Percentiles rank a stretch among this genome's conserved stretches.
Evolutionary conservation across 2,797 vertebrate genomes (phyloP).

Genomic region (Tympanoctomys barrerae): DNA sequence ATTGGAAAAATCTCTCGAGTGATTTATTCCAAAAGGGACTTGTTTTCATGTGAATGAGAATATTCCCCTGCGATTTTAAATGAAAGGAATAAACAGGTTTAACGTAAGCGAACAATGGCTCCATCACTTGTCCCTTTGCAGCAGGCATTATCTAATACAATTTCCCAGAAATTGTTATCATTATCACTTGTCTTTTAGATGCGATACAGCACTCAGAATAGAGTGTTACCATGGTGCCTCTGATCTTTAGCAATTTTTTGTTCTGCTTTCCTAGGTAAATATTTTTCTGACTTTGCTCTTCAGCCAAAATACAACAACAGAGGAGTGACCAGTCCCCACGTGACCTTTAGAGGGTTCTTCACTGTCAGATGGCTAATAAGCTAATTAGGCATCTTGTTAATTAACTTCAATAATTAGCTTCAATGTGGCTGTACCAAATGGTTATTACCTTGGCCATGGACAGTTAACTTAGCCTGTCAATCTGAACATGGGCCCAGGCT

Average conservation of each 20-base stretch:
- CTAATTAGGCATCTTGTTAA: constrained; percentile 74
- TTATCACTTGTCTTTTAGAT: constrained; percentile 61
- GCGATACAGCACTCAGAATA: background rate
- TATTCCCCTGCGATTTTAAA: constrained; percentile 83
- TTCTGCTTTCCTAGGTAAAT: constrained; percentile 72
- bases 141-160: constrained; percentile 75
- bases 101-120: constrained; percentile 79
- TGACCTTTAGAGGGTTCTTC: constrained; percentile 66
- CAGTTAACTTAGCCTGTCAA: constrained; percentile 67
- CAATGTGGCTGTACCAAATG: constrained; percentile 73
- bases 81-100: constrained; percentile 81
- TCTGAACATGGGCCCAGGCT: background rate
- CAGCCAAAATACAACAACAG: constrained; percentile 59
- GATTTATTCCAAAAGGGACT: background rate
- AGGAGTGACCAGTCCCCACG: constrained; percentile 56
- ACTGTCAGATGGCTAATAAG: constrained; percentile 67
- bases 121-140: constrained; percentile 54
- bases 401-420: constrained; percentile 82
- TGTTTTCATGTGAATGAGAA: constrained; percentile 64
- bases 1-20: background rate
- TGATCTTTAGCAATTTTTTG: constrained; percentile 48
- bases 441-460: constrained; percentile 71
- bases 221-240: constrained; percentile 60
- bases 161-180: constrained; percentile 77
- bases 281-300: constrained; percentile 69